A percentile compares a stretch with the other conserved stretches of the same genome.
phyloP scores from a whole-genome alignment of 2,797 vertebrate genomes.

The Rhodeus uyekii region DNA sequence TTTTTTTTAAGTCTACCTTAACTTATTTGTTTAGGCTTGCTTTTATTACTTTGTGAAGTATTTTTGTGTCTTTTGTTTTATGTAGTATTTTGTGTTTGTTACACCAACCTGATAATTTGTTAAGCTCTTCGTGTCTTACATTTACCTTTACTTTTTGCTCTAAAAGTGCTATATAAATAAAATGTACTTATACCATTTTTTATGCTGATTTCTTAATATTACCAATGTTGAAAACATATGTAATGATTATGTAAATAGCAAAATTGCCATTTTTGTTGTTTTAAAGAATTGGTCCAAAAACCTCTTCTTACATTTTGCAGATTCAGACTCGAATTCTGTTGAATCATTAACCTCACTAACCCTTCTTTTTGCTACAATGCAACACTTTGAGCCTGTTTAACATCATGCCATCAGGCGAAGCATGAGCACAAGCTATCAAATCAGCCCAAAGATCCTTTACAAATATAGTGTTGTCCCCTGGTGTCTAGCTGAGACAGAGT shows the following conservation, averaged over 20 bases:
- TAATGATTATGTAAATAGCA: background rate
- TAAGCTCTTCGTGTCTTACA: too few relatives aligned
- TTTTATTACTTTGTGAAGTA: background rate
- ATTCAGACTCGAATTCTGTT: background rate
- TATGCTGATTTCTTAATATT: background rate
- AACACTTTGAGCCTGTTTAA: conserved; percentile 4
- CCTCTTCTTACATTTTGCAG: background rate
- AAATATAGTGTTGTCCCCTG: conserved; percentile 42
- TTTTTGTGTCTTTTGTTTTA: background rate
- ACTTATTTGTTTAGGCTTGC: background rate
- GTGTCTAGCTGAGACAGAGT: conserved; percentile 19
- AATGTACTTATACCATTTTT: background rate
- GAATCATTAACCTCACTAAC: background rate
- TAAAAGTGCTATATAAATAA: background rate
- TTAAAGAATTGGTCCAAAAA: background rate
- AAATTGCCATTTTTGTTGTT: background rate
- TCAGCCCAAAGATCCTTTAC: conserved; percentile 29
- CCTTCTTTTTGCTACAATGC: conserved; percentile 11
- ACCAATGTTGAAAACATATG: background rate
- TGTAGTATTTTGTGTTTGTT: background rate
- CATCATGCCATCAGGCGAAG: background rate
- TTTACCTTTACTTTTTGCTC: too few relatives aligned
- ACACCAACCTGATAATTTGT: background rate
- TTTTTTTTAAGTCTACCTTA: background rate
- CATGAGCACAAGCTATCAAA: conserved; percentile 26